These are phyloP conservation scores for Platerodrilus igneus DNA, from an alignment of 2,888 invertebrate species.

Conservation along the genomic window DNA sequence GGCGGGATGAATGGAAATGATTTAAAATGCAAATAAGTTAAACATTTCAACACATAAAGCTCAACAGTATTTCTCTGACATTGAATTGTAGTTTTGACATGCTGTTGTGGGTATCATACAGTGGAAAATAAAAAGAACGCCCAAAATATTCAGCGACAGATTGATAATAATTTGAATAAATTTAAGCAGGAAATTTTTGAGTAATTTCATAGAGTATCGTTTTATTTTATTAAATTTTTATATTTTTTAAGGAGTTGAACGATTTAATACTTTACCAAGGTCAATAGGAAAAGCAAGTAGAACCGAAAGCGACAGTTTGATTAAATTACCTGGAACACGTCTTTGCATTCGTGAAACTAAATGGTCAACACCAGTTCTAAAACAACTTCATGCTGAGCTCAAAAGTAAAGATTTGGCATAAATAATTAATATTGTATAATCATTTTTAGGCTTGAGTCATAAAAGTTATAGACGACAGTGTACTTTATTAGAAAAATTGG, in stretches of 20 bases:
- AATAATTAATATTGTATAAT: conserved; percentile 2
- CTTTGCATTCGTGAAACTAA: conserved; percentile 60
- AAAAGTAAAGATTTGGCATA: conserved; percentile 45
- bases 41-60: too few species aligned
- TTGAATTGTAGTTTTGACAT: too few species aligned
- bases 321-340: conserved; percentile 43
- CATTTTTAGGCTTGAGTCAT: conserved; percentile 23
- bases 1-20: too few species aligned
- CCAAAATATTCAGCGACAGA: too few species aligned
- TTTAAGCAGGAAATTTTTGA: neutral
- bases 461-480: conserved; percentile 25
- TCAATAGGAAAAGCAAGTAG: conserved; percentile 48
- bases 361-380: conserved; percentile 61
- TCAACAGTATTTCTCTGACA: too few species aligned
- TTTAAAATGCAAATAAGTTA: too few species aligned
- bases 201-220: conserved; percentile 5
- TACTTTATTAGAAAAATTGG: conserved; percentile 33
- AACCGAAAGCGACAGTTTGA: conserved; percentile 48
- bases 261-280: conserved; percentile 49
- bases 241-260: conserved; percentile 49
- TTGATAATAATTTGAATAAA: too few species aligned
- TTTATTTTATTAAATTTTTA: too few species aligned
- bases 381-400: conserved; percentile 56
- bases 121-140: too few species aligned
- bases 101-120: too few species aligned